Conservation (phyloP, 2,113 vertebrate species). For the Scartelaos histophorus region DNA sequence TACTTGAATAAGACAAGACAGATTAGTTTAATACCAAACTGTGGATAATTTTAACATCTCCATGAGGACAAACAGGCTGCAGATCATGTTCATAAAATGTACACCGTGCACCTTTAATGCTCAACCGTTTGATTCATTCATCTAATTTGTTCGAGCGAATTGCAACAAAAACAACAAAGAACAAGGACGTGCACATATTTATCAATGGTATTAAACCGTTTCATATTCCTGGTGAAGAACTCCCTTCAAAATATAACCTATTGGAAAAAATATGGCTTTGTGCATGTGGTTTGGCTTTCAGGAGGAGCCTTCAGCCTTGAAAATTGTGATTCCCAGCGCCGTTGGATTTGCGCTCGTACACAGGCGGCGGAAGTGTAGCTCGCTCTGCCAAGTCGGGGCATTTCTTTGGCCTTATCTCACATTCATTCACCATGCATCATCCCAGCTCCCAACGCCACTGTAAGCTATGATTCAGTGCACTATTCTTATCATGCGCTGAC, state of each 20-base stretch:
- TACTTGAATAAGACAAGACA: no score
- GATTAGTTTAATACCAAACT: no score
- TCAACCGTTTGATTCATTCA: no score
- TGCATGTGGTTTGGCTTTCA: constrained; percentile 21
- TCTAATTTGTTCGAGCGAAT: no score
- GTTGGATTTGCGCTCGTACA: constrained; percentile 8
- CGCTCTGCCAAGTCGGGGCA: constrained; percentile 36
- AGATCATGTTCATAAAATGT: no score
- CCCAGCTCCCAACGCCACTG: constrained; percentile 52
- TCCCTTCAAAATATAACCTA: neutral
- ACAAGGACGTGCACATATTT: no score
- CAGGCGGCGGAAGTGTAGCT: constrained; percentile 12
- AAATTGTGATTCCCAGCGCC: constrained; percentile 22
- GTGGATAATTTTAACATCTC: no score
- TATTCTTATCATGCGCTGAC: constrained; percentile 70
- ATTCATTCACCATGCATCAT: constrained; percentile 60
- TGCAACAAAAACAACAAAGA: no score
- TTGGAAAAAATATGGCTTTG: neutral
- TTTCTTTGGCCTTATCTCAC: constrained; percentile 49
- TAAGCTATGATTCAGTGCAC: constrained; percentile 64
- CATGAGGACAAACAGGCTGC: no score
- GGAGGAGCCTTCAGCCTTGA: constrained; percentile 27
- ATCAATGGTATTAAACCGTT: neutral
- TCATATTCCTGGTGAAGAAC: neutral
- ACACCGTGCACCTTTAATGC: no score